Evolutionary conservation across 2,888 invertebrate species (phyloP), one percentile per base, ranked within the genome.

Genomic region (Dione juno): DNA sequence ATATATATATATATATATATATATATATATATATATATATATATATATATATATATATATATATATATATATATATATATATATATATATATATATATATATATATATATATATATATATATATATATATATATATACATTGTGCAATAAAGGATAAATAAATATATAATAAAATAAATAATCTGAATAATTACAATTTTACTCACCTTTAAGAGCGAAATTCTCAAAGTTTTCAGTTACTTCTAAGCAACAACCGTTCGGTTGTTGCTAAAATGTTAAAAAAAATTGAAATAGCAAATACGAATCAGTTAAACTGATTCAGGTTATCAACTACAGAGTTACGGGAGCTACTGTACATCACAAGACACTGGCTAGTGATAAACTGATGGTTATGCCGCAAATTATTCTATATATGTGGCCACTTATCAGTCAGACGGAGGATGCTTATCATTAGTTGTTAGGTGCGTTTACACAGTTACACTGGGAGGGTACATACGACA

Each of bases 201-300:
- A 85, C 93, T 89, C 82, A 94, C 94, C 90, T 86, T 90, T 90
- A 89, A 85, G 86, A 92, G 91, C 92, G 94, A 88, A 94, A 94
- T 94, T 94, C 94, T 94, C 92, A 94, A 94, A 94, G 94, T 93
- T 94, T 94, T 93, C 83, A 80, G 76, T 72, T 77, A 88, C 90
- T 84, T 79, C 78, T 85, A 91, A 92, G 93, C 93, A 93, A 93
- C 93, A 93, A 93, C 93, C 91, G 61, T 61, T 16, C 65, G 93
- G 93, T 91, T 93, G 93, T 84, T 93, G 93, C 93, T 89, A 90
- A 93, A 21, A 84, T 78, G 68, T 72, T 41, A 43, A 50, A 71
- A n/a, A 19, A 54, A 13, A 43, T 52, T 48, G 48, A 63, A 67
- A 71, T 52, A 67, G 54, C 61, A 43, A 37, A 53, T 9, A 43